Percentiles rank a stretch among this genome's conserved stretches.
Evolutionary conservation across 2,113 vertebrate genomes (phyloP).

Genomic region (Tragulus kanchil): DNA sequence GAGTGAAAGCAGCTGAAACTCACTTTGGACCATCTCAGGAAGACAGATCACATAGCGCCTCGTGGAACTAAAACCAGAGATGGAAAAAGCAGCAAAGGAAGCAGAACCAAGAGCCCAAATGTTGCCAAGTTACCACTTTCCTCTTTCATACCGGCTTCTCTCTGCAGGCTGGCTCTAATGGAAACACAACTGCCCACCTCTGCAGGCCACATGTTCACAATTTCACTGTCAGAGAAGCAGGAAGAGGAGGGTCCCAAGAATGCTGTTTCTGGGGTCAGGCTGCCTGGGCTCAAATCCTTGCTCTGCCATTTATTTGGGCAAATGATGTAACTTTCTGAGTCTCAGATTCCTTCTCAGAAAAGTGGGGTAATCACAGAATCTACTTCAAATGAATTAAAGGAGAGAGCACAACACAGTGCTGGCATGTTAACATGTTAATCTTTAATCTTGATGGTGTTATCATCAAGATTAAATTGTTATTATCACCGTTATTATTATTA

Average conservation of each 20-base stretch:
- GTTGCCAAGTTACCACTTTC: neutral
- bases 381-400: neutral
- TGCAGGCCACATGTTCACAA: rapidly evolving
- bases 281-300: neutral
- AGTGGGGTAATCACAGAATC: neutral
- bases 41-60: neutral
- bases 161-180: neutral
- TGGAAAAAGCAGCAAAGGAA: neutral
- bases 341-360: neutral
- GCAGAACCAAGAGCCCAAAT: neutral
- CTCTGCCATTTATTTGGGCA: neutral
- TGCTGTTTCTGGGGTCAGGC: neutral
- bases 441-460: neutral
- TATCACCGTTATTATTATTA: neutral
- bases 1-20: neutral
- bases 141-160: neutral
- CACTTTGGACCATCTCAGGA: neutral
- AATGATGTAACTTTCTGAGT: neutral
- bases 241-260: neutral
- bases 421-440: neutral
- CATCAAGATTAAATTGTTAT: neutral
- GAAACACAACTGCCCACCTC: neutral
- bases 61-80: neutral
- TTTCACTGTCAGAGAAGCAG: neutral
- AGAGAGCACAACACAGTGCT: neutral